Evolutionary conservation across 2,888 invertebrate species (phyloP).

Genomic region (Callosobruchus maculatus): DNA sequence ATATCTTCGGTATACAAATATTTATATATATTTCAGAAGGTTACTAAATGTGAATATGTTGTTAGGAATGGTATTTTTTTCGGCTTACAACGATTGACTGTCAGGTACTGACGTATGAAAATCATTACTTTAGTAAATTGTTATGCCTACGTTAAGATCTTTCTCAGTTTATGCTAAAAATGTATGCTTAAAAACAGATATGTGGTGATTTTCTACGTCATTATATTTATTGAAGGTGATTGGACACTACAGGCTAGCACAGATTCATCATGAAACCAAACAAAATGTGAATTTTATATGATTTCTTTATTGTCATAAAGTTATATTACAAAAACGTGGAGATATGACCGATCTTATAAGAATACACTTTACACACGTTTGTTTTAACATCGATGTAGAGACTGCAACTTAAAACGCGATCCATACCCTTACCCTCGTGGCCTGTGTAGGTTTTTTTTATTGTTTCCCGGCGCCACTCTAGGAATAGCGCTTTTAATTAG

Average conservation of each 20-base stretch:
- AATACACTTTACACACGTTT: too few species aligned
- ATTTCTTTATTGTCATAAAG: too few species aligned
- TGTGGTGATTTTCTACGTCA: not conserved
- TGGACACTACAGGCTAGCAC: not conserved
- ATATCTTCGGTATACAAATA: not conserved
- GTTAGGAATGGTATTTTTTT: constrained; percentile 1
- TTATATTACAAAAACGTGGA: too few species aligned
- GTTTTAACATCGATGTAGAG: too few species aligned
- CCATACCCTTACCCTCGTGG: too few species aligned
- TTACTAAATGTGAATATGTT: not conserved
- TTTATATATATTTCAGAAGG: not conserved
- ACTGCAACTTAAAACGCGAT: too few species aligned
- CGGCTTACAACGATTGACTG: constrained; percentile 40
- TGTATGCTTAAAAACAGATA: not conserved
- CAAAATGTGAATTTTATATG: too few species aligned
- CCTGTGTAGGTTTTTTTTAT: too few species aligned
- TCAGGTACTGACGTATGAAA: constrained; percentile 5
- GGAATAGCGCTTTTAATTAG: too few species aligned
- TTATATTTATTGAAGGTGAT: not conserved
- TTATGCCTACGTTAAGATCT: constrained; percentile 12
- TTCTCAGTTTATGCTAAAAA: not conserved
- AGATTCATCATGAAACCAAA: not conserved
- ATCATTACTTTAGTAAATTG: constrained; percentile 11
- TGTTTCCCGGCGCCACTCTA: too few species aligned
- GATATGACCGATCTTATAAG: too few species aligned